These are phyloP conservation scores for Tamandua tetradactyla DNA, from an alignment of 2,797 vertebrate genomes.

Conservation along the genomic window DNA sequence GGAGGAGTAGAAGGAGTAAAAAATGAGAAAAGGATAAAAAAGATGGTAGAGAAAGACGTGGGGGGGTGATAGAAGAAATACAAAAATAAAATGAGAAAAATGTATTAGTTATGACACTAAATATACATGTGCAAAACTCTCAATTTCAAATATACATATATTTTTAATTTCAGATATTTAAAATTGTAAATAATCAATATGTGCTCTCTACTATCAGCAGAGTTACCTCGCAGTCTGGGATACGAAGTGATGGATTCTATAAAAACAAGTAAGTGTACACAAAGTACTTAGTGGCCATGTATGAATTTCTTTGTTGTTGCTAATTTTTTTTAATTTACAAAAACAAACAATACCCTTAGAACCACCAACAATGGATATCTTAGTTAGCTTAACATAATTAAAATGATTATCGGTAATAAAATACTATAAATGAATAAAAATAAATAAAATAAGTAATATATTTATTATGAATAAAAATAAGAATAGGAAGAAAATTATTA, in stretches of 20 bases:
- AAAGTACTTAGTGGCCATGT: neutral
- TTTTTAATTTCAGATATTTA: neutral
- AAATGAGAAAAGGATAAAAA: neutral
- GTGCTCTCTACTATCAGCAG: neutral
- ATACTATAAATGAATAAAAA: too few species aligned
- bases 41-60: neutral
- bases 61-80: neutral
- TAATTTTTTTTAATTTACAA: too few species aligned
- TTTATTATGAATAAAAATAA: neutral
- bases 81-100: neutral
- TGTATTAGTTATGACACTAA: neutral
- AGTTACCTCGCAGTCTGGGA: neutral
- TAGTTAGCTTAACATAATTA: too few species aligned
- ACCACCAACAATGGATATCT: too few species aligned
- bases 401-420: neutral
- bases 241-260: neutral
- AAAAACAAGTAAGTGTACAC: neutral
- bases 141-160: too few species aligned
- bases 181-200: neutral
- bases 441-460: too few species aligned
- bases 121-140: neutral
- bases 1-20: neutral
- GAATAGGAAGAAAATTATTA: neutral
- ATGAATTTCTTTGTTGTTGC: too few species aligned
- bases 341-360: too few species aligned